phyloP scores from a whole-genome alignment of 1,140 invertebrate species.

The Oppia nitens region DNA sequence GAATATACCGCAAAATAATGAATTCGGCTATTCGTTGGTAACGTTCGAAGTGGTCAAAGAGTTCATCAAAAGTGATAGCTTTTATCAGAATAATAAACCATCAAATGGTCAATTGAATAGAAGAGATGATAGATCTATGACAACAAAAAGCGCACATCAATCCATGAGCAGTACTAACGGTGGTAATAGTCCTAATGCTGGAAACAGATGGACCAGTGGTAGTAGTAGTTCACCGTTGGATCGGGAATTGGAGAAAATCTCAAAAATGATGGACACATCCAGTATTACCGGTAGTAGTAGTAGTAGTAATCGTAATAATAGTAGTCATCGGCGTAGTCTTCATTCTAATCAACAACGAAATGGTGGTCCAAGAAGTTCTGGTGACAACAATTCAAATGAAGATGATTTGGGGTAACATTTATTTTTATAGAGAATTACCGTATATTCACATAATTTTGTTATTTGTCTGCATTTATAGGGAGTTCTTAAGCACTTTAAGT shows the following conservation, averaged over 20 bases:
- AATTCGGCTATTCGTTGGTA: conserved; percentile 11
- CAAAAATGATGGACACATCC: conserved; percentile 8
- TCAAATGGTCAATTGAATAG: no score
- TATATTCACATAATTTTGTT: not conserved
- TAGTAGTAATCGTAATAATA: no score
- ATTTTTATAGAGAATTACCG: not conserved
- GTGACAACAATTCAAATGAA: not conserved
- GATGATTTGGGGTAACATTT: conserved; percentile 8
- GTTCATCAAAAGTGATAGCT: conserved; percentile 5
- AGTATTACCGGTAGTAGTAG: no score
- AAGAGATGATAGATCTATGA: no score
- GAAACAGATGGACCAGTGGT: no score
- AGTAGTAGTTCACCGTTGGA: conserved; percentile 11
- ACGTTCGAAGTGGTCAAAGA: conserved; percentile 14
- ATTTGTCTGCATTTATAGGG: not conserved
- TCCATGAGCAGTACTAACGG: not conserved
- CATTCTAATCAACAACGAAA: no score
- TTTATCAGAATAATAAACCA: not conserved
- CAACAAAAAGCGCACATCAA: not conserved
- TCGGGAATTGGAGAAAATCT: conserved; percentile 12
- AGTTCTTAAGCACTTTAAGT: not conserved
- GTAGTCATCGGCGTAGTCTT: no score
- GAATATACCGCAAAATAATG: conserved; percentile 9
- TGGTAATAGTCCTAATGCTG: not conserved
- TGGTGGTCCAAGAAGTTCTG: not conserved